Evolutionary conservation across 2,888 invertebrate genomes (phyloP).

Genomic region (Pyrrhosoma nymphula): DNA sequence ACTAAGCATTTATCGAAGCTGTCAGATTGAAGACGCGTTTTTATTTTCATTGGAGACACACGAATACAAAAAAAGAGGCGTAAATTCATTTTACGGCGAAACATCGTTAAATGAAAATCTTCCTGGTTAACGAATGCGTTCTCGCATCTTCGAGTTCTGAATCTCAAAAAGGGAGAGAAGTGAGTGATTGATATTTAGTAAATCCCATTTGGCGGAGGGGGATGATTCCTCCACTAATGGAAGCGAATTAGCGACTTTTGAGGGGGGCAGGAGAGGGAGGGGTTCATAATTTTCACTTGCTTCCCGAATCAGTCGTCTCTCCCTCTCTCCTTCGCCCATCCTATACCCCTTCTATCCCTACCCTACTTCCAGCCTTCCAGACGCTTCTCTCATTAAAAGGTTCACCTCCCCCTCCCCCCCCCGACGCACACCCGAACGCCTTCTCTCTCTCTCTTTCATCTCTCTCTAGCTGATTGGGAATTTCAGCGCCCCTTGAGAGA

Average conservation of each 20-base stretch:
- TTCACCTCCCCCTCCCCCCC: too few species aligned
- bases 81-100: too few species aligned
- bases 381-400: neutral
- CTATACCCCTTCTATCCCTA: neutral
- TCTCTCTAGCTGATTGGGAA: neutral
- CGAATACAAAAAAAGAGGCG: too few species aligned
- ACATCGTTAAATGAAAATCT: too few species aligned
- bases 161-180: neutral
- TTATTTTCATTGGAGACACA: too few species aligned
- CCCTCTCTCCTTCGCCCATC: neutral
- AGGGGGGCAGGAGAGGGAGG: too few species aligned
- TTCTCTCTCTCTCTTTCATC: neutral
- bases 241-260: constrained; percentile 30
- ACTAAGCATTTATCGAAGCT: too few species aligned
- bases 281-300: constrained; percentile 27
- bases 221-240: constrained; percentile 21
- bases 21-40: too few species aligned
- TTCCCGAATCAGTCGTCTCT: neutral
- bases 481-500: neutral
- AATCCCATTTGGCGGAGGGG: constrained; percentile 17
- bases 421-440: neutral
- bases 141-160: too few species aligned
- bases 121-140: neutral
- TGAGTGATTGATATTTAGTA: constrained; percentile 50
- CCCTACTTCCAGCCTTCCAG: too few species aligned